Conservation (phyloP, 2,113 vertebrate genomes). For the Pangasianodon hypophthalmus region DNA sequence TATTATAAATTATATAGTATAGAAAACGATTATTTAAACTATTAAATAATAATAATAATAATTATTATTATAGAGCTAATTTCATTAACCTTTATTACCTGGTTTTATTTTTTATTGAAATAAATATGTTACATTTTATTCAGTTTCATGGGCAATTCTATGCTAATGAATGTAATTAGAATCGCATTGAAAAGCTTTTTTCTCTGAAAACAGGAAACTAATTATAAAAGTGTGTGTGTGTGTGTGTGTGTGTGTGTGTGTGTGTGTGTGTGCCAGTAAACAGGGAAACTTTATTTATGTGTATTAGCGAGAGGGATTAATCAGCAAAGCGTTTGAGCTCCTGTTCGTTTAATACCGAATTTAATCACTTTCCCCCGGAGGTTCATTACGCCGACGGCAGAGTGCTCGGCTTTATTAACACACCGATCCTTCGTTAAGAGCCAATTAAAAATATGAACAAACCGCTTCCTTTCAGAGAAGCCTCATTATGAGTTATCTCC, state of each 20-base stretch:
- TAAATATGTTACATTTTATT: not conserved
- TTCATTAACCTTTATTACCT: not conserved
- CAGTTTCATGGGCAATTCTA: not conserved
- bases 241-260: slow-evolving; percentile 21
- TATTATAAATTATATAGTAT: not conserved
- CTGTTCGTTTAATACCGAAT: slow-evolving; percentile 10
- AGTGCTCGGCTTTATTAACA: not conserved
- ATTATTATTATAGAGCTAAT: not conserved
- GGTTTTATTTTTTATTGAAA: not conserved
- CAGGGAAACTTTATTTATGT: slow-evolving; percentile 3
- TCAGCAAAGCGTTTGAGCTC: slow-evolving; percentile 3
- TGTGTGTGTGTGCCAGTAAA: not conserved
- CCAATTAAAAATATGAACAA: slow-evolving; percentile 14
- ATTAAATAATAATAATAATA: too few relatives aligned
- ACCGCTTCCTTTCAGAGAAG: not conserved
- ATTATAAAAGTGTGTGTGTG: not conserved
- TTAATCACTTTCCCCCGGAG: not conserved
- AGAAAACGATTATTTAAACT: not conserved
- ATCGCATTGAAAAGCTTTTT: not conserved
- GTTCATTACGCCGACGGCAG: not conserved
- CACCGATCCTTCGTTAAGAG: slow-evolving; percentile 16
- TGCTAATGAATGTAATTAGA: not conserved
- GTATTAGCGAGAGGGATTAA: slow-evolving; percentile 11
- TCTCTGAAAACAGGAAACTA: not conserved
- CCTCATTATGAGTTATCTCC: slow-evolving; percentile 1